Evolutionary conservation across 2,888 invertebrate genomes (phyloP), one percentile per base, ranked within the genome.

Genomic region (Polymixis flavicincta): DNA sequence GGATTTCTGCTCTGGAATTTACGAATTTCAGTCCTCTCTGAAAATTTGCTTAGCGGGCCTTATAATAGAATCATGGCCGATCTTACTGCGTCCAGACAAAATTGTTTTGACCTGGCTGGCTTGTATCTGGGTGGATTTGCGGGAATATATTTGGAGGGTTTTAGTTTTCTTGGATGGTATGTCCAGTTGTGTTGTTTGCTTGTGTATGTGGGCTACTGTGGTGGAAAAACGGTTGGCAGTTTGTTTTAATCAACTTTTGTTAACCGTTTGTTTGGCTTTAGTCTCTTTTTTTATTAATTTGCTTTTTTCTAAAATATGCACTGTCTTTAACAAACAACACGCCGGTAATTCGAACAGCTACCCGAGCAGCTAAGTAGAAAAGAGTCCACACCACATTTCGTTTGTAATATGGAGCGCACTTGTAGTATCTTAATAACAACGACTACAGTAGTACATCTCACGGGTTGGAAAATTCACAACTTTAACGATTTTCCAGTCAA

Each of bases 31-130:
- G 71, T 45, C 71, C 66, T 71, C 70, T 64, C 75, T 74, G 80
- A 78, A 86, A 82, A 86, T 85, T 82, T 84, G 83, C 71, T 85
- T 79, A 84, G 80, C 74, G 74, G 57, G 66, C 66, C 75, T 71
- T 80, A 67, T 83, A 86, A 86, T 80, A 55, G 63, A 83, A 85
- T 86, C 80, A 85, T 65, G 71, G 69, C 7, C 73, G 73, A 74
- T 82, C 74, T 76, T 85, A 80, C 76, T 64, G 63, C 63, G 77
- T 70, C 83, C 74, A 59, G 60, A 55, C 73, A 52, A 81, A 83
- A 83, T 83, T 76, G 73, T 85, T 72, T 70, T 81, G 73, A 81
- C 84, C 81, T 76, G 69, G 37, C 19, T 59, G 2, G 61, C 17
- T 60, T 67, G 59, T 70, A 67, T 59, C 71, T 71, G 69, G 66